A percentile compares a stretch with the other conserved stretches of the same genome.
phyloP scores from a whole-genome alignment of 64 coral and sea anemone species.

The Stichodactyla mertensii region DNA sequence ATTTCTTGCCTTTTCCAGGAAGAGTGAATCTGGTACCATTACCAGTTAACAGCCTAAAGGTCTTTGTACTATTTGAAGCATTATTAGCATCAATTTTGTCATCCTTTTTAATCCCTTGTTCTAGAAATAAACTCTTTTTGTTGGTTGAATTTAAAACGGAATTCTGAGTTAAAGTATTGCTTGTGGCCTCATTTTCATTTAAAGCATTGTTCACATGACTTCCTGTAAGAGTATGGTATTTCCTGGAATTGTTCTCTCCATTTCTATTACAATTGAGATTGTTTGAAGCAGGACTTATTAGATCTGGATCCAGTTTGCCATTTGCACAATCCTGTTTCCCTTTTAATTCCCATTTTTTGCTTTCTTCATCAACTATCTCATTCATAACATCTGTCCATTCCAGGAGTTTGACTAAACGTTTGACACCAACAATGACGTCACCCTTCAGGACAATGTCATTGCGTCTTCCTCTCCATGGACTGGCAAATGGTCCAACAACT shows the following conservation, averaged over 20 bases:
- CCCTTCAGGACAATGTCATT: constrained; percentile 70
- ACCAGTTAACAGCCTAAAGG: not conserved
- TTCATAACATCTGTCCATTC: constrained; percentile 67
- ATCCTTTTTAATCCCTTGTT: not conserved
- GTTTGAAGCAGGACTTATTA: not conserved
- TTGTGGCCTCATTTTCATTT: not conserved
- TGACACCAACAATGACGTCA: constrained; percentile 53
- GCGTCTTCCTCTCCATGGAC: constrained; percentile 46
- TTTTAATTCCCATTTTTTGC: constrained; percentile 53
- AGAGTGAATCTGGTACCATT: not conserved
- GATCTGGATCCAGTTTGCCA: not conserved
- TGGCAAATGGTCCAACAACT: constrained; percentile 69
- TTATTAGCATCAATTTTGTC: not conserved
- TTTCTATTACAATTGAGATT: not conserved
- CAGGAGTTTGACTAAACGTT: constrained; percentile 53
- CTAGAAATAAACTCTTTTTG: not conserved
- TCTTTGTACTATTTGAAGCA: not conserved
- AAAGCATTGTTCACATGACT: not conserved
- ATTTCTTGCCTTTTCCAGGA: constrained; percentile 1
- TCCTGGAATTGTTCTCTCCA: not conserved
- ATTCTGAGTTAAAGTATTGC: not conserved
- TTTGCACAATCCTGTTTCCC: not conserved
- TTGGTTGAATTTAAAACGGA: not conserved
- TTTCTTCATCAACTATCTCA: constrained; percentile 30
- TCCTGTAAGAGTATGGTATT: not conserved